A percentile compares a stretch with the other conserved stretches of the same genome.
Evolutionary conservation across 2,797 vertebrate species (phyloP).

Genomic region (Lerista edwardsae): DNA sequence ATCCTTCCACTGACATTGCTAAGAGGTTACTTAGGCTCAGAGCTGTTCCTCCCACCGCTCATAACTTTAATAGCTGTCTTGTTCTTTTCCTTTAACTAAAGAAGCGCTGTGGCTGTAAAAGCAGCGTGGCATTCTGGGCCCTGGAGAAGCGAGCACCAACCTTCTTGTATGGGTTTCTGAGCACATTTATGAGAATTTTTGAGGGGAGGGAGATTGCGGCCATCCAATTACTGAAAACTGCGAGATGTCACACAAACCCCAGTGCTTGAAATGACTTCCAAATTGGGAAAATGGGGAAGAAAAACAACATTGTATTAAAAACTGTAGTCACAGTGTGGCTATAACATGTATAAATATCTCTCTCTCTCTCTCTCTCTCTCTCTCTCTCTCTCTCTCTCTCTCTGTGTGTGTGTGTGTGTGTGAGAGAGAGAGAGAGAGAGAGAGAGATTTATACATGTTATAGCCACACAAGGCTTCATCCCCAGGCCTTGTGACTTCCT

Average conservation of each 20-base stretch:
- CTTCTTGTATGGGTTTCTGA: background rate
- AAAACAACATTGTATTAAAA: background rate
- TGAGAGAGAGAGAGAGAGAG: too few relatives aligned
- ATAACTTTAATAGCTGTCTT: constrained; percentile 15
- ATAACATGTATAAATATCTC: background rate
- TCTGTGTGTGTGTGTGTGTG: too few relatives aligned
- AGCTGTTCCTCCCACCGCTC: constrained; percentile 12
- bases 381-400: too few relatives aligned
- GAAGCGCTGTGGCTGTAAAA: background rate
- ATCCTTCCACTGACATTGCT: constrained; percentile 30
- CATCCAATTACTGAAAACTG: background rate
- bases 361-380: too few relatives aligned
- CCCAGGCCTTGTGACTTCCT: too few relatives aligned
- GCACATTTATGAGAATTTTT: constrained; percentile 16
- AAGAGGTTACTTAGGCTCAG: constrained; percentile 27
- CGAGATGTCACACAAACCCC: background rate
- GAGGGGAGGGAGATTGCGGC: constrained; percentile 11
- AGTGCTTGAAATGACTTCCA: background rate
- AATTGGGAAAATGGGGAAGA: constrained; percentile 5
- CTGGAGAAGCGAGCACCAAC: background rate
- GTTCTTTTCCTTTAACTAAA: constrained; percentile 6
- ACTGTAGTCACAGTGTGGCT: background rate
- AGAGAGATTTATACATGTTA: background rate
- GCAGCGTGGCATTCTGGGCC: background rate
- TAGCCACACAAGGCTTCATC: too few relatives aligned